phyloP scores from a whole-genome alignment of 2,797 vertebrate genomes.

The Chiloscyllium punctatum region DNA sequence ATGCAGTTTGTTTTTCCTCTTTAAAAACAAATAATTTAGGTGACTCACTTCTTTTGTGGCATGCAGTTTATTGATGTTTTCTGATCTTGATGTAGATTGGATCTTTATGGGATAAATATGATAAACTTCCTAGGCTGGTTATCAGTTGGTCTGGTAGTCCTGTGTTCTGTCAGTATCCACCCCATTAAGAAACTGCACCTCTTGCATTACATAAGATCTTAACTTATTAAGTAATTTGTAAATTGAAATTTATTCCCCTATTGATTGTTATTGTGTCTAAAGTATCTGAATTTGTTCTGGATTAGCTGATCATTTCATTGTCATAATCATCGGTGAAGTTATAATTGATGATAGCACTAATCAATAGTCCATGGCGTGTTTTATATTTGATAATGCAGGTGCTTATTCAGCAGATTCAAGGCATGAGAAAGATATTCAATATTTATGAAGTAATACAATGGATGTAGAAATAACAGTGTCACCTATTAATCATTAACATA shows the following conservation, averaged over 20 bases:
- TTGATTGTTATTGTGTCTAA: neutral
- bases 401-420: neutral
- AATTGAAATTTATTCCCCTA: neutral
- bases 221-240: neutral
- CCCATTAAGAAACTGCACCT: neutral
- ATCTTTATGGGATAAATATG: neutral
- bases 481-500: neutral
- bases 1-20: too few species aligned
- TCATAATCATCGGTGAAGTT: neutral
- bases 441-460: neutral
- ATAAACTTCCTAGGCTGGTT: neutral
- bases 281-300: neutral
- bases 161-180: neutral
- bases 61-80: too few species aligned
- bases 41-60: neutral
- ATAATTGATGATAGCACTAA: neutral
- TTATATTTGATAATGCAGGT: neutral
- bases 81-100: too few species aligned
- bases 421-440: neutral
- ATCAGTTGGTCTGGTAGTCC: neutral
- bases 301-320: neutral
- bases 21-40: neutral
- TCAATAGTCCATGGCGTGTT: neutral
- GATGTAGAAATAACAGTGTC: neutral
- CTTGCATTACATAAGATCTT: neutral